Evolutionary conservation across 2,797 vertebrate species (phyloP).

Genomic region (Anguilla megastoma): DNA sequence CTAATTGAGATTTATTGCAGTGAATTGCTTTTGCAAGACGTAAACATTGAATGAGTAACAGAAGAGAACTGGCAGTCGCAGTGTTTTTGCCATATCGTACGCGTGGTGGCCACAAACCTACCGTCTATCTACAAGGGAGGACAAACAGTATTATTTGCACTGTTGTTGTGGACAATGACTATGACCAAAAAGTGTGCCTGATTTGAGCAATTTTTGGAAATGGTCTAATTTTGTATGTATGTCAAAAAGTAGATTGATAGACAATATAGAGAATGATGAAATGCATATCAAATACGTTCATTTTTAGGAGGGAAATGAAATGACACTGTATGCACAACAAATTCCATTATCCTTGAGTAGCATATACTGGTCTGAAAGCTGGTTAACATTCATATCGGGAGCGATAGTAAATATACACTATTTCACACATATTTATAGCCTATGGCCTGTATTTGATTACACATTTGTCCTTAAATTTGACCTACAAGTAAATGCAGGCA

Average conservation of each 20-base stretch:
- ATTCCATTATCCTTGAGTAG: not conserved
- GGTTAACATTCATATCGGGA: not conserved
- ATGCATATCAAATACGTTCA: not conserved
- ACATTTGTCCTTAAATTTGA: too few species aligned
- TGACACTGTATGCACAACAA: not conserved
- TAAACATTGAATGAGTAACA: slow-evolving; percentile 10
- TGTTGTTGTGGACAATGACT: not conserved
- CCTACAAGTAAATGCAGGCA: too few species aligned
- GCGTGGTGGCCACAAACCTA: not conserved
- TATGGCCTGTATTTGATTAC: not conserved
- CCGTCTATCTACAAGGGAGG: not conserved
- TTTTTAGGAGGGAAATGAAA: not conserved
- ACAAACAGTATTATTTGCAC: not conserved
- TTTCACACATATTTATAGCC: not conserved
- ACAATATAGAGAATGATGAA: not conserved
- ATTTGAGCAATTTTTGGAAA: not conserved
- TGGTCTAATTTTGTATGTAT: not conserved
- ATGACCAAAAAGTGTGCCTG: not conserved
- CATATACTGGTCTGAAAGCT: not conserved
- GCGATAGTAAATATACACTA: not conserved
- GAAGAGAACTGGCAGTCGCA: not conserved
- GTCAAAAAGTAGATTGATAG: not conserved
- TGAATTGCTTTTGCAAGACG: not conserved
- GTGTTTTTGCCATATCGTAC: not conserved
- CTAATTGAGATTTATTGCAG: not conserved